Evolutionary conservation across 2,888 invertebrate species (phyloP).

Genomic region (Rhagonycha lutea): DNA sequence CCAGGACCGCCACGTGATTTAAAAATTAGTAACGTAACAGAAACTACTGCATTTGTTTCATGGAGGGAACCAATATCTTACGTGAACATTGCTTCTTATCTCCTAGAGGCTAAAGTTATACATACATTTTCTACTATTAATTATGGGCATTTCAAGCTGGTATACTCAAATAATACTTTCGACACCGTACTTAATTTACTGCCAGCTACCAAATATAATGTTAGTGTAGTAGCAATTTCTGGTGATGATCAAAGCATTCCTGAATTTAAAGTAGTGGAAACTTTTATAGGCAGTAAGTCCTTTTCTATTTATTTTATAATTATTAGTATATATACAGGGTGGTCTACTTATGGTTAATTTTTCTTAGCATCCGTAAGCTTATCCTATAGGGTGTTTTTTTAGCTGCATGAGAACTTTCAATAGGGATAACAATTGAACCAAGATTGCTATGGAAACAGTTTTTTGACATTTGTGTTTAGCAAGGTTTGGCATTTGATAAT

Average conservation of each 20-base stretch:
- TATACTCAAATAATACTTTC: constrained; percentile 63
- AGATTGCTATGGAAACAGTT: too few species aligned
- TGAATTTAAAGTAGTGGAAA: constrained; percentile 63
- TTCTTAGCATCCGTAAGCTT: neutral
- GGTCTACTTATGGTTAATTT: neutral
- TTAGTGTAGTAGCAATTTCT: constrained; percentile 72
- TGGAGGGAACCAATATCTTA: constrained; percentile 65
- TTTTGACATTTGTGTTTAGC: too few species aligned
- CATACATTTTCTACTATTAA: constrained; percentile 63
- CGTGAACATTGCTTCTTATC: constrained; percentile 60
- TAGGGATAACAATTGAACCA: too few species aligned
- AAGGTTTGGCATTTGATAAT: too few species aligned
- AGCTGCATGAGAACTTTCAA: too few species aligned
- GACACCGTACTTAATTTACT: constrained; percentile 66
- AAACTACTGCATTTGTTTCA: constrained; percentile 63
- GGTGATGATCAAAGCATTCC: constrained; percentile 64
- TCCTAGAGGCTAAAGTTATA: constrained; percentile 60
- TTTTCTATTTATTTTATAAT: neutral
- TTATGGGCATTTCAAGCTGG: constrained; percentile 60
- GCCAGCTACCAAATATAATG: constrained; percentile 76
- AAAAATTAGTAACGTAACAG: constrained; percentile 62
- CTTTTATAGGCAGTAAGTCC: constrained; percentile 65
- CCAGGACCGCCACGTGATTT: constrained; percentile 74
- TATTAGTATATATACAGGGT: neutral
- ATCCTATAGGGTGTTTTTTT: too few species aligned